Evolutionary conservation across 2,888 invertebrate genomes (phyloP).

Genomic region (Coenonympha arcania): DNA sequence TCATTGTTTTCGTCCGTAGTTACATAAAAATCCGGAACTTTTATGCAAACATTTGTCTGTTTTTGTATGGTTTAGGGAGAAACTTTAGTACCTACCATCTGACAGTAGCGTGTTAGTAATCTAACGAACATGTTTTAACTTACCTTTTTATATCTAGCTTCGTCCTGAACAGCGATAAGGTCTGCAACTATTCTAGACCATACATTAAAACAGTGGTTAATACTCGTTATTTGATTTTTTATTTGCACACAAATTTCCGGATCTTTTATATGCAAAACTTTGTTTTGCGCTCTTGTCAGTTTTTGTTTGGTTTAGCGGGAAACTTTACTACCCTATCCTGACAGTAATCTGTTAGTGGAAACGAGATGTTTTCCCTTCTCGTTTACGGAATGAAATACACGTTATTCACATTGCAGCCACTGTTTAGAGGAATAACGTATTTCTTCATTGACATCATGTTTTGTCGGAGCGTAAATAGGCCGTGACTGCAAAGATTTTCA

Average conservation of each 20-base stretch:
- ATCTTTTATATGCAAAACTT: slow-evolving; percentile 14
- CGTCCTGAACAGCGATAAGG: no score
- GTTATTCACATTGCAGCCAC: slow-evolving; percentile 8
- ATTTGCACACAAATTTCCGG: background rate
- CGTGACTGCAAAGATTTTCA: slow-evolving; percentile 43
- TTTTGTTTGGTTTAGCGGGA: slow-evolving; percentile 19
- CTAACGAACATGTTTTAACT: no score
- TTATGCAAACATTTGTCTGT: no score
- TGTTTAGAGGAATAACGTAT: slow-evolving; percentile 19
- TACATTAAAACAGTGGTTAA: no score
- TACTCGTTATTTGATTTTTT: background rate
- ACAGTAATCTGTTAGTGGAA: slow-evolving; percentile 16
- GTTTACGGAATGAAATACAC: slow-evolving; percentile 10
- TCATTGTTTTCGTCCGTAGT: no score
- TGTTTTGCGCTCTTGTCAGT: slow-evolving; percentile 14
- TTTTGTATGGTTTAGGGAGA: no score
- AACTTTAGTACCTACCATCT: no score
- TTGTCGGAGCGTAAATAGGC: slow-evolving; percentile 47
- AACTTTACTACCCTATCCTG: slow-evolving; percentile 19
- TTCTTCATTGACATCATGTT: slow-evolving; percentile 29
- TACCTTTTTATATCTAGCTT: no score
- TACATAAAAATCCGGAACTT: no score
- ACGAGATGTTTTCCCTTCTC: slow-evolving; percentile 9
- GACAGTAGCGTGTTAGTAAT: no score
- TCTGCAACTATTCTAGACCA: no score